Percentiles rank a stretch among this genome's conserved stretches.
Evolutionary conservation across 2,888 invertebrate genomes (phyloP).

Genomic region (Andricus curvator): DNA sequence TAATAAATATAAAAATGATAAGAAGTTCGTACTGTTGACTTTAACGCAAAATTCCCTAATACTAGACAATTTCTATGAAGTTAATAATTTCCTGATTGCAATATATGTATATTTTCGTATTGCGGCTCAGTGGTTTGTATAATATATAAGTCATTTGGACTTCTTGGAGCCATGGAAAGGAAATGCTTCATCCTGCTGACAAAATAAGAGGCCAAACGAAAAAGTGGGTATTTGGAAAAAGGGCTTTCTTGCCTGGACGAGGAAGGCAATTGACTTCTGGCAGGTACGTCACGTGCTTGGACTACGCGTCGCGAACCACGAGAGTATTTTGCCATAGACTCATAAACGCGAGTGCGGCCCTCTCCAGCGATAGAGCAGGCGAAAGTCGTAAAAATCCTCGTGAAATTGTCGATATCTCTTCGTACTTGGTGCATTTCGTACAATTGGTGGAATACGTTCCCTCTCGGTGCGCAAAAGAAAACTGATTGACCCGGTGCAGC

Average conservation of each 20-base stretch:
- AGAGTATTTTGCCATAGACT: constrained; percentile 61
- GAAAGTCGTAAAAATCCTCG: constrained; percentile 43
- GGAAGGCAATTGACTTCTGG: constrained; percentile 68
- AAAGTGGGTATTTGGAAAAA: background rate
- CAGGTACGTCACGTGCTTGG: constrained; percentile 66
- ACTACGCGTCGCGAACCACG: constrained; percentile 56
- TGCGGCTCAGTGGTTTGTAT: background rate
- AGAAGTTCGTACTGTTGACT: no score
- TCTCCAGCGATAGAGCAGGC: constrained; percentile 31
- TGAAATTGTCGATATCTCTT: constrained; percentile 38
- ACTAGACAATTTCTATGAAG: no score
- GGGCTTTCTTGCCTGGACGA: constrained; percentile 34
- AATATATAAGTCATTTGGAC: background rate
- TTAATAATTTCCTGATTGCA: no score
- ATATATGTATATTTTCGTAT: no score
- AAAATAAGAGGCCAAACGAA: constrained; percentile 5
- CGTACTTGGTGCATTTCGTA: constrained; percentile 24
- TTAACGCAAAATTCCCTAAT: no score
- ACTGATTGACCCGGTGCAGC: constrained; percentile 52
- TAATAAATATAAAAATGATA: no score
- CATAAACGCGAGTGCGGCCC: constrained; percentile 54
- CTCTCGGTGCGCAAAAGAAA: constrained; percentile 36
- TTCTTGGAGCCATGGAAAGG: background rate
- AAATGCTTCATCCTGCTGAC: constrained; percentile 1
- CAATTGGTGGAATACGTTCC: constrained; percentile 24